Percentiles rank a stretch among this genome's conserved stretches.
phyloP scores from a whole-genome alignment of 1,140 invertebrate species.

The Drosophila novamexicana region DNA sequence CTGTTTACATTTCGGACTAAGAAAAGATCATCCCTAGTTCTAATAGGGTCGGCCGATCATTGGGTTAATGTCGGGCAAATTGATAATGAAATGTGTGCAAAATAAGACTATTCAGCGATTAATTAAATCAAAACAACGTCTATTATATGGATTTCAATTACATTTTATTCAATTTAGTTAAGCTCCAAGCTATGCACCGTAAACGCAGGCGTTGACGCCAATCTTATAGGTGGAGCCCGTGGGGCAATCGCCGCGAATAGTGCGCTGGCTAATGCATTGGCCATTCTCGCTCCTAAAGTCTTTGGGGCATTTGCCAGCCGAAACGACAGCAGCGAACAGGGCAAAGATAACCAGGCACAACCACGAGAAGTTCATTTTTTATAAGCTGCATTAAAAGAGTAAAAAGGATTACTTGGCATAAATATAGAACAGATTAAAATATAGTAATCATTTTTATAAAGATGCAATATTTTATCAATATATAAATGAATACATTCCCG shows the following conservation, averaged over 20 bases:
- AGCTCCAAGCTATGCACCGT: slow-evolving; percentile 1
- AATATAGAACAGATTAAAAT: too few relatives aligned
- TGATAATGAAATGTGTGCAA: slow-evolving; percentile 28
- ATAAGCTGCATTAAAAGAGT: neutral
- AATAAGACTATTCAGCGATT: slow-evolving; percentile 1
- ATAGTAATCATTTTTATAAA: too few relatives aligned
- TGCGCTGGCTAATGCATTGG: slow-evolving; percentile 44
- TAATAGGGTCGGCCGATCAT: slow-evolving; percentile 17
- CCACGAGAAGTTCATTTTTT: slow-evolving; percentile 75
- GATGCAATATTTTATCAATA: too few relatives aligned
- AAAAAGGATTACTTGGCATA: too few relatives aligned
- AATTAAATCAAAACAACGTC: slow-evolving; percentile 13
- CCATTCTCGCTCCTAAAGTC: slow-evolving; percentile 37
- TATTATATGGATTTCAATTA: slow-evolving; percentile 7
- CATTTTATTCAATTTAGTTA: slow-evolving; percentile 19
- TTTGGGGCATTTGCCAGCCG: slow-evolving; percentile 56
- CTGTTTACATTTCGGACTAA: slow-evolving; percentile 35
- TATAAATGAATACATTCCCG: too few relatives aligned
- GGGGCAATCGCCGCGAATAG: slow-evolving; percentile 72
- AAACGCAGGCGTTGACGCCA: slow-evolving; percentile 69
- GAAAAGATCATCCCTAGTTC: neutral
- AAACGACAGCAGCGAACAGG: slow-evolving; percentile 51
- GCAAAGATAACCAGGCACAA: slow-evolving; percentile 66
- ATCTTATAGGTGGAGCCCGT: slow-evolving; percentile 46
- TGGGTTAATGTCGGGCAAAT: slow-evolving; percentile 17